Percentiles rank a stretch among this genome's conserved stretches.
phyloP scores from a whole-genome alignment of 2,797 vertebrate genomes.

The Aeoliscus strigatus region DNA sequence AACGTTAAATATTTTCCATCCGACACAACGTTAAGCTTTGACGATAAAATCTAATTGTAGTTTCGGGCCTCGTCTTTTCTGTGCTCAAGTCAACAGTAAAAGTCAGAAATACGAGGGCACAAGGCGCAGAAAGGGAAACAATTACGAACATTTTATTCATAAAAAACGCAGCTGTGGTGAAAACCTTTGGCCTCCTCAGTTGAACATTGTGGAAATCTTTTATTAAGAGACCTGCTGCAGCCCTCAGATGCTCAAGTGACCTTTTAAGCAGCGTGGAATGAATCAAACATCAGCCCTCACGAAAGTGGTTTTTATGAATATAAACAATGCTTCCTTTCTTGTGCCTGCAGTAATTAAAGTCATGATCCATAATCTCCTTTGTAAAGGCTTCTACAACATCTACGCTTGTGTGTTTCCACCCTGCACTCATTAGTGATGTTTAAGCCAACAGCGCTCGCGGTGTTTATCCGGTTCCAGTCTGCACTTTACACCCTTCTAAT shows the following conservation, averaged over 20 bases:
- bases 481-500: conserved; percentile 21
- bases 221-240: conserved; percentile 28
- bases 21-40: background rate
- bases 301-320: background rate
- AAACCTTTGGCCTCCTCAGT: conserved; percentile 15
- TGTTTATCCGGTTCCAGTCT: conserved; percentile 17
- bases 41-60: background rate
- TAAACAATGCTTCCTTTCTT: conserved; percentile 4
- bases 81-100: too few species aligned
- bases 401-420: background rate
- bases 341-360: background rate
- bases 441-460: conserved; percentile 6
- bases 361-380: background rate
- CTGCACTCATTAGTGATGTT: conserved; percentile 22
- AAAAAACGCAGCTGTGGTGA: conserved; percentile 3
- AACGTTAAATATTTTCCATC: conserved; percentile 3
- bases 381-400: background rate
- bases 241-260: too few species aligned
- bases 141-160: too few species aligned
- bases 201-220: conserved; percentile 14
- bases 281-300: too few species aligned
- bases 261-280: conserved; percentile 1
- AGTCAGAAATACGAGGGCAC: too few species aligned
- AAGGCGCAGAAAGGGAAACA: too few species aligned
- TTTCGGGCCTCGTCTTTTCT: background rate